These are phyloP conservation scores for Pentamera pediparva DNA, from an alignment of 53 echinoderm and acorn worm genomes.

Conservation along the genomic window DNA sequence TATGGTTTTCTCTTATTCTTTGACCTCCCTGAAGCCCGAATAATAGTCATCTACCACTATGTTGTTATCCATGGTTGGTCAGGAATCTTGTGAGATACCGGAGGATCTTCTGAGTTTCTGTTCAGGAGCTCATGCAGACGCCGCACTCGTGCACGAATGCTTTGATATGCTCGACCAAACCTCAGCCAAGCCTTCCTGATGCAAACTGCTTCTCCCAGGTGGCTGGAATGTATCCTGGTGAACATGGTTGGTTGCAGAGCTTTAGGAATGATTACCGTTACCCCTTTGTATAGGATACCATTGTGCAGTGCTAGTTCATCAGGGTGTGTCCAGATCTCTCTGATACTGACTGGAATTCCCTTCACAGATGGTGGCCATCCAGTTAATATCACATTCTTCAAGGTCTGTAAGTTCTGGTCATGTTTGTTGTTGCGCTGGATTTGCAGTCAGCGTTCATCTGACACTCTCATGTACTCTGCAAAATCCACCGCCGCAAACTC, in stretches of 20 bases:
- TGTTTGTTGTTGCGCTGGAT: conserved; percentile 9
- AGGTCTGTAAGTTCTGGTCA: conserved; percentile 39
- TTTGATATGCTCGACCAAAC: background rate
- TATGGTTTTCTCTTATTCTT: conserved; percentile 33
- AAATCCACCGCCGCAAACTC: conserved; percentile 6
- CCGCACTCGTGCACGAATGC: background rate
- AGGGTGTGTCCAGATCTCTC: conserved; percentile 30
- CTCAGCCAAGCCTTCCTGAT: background rate
- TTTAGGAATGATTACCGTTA: background rate
- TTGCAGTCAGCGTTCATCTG: conserved; percentile 19
- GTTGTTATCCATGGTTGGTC: background rate
- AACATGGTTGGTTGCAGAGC: background rate
- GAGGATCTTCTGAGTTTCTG: background rate
- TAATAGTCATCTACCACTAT: conserved; percentile 42
- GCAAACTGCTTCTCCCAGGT: background rate
- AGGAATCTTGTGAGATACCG: background rate
- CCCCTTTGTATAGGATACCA: conserved; percentile 22
- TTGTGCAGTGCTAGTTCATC: conserved; percentile 33
- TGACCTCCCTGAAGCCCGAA: conserved; percentile 47
- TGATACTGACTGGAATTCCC: conserved; percentile 29
- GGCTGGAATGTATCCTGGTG: background rate
- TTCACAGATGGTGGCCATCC: conserved; percentile 22
- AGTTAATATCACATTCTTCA: conserved; percentile 18
- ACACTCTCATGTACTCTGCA: conserved; percentile 6
- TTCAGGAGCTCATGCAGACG: background rate